Base-by-base conservation (phyloP, 2,888 invertebrate species). In the Sminthurides aquaticus region DNA sequence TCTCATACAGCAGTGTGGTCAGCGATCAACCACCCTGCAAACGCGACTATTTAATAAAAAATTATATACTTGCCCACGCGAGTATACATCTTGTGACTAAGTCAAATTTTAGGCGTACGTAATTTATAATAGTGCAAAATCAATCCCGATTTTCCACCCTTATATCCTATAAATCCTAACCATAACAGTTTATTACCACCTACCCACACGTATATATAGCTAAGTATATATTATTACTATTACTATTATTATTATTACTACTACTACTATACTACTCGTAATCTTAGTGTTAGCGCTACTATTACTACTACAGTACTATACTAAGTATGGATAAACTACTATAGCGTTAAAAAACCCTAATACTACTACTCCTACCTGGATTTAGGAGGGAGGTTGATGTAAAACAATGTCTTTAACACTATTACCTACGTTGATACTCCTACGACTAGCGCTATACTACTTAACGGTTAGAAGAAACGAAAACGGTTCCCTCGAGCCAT, bases 401-500 rank as follows among this genome's bases (percentile, higher is more conserved):
- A 34, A n/a, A n/a, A 34, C 43, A 34, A 11, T 34, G 43, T 34
- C 43, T 34, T 15, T 34, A 34, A 34, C 43, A 15, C 5, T 34
- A 34, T 34, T 34, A 34, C 43, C 43, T 15, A 34, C 5, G 43
- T 34, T 34, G 43, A 34, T 34, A 34, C 43, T 34, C 43, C 43
- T 34, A 15, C n/a, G n/a, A n/a, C n/a, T 34, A 34, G 43, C 43
- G 43, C 15, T 34, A n/a, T n/a, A 34, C 5, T 34, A 34, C 43
- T 34, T 5, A 11, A 34, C 43, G 43, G 43, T 15, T 18, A 62
- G 25, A 18, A 62, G 26, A 62, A 22, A 62, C 49, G 57, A 62
- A n/a, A 62, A 57, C 54, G 59, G 58, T 59, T 43, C 64, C 58
- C 34, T 55, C 62, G 68, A 67, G 74, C 71, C 68, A 71, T 74